Evolutionary conservation across 2,113 vertebrate genomes (phyloP), one percentile per base, ranked within the genome.

Genomic region (Lophius piscatorius): DNA sequence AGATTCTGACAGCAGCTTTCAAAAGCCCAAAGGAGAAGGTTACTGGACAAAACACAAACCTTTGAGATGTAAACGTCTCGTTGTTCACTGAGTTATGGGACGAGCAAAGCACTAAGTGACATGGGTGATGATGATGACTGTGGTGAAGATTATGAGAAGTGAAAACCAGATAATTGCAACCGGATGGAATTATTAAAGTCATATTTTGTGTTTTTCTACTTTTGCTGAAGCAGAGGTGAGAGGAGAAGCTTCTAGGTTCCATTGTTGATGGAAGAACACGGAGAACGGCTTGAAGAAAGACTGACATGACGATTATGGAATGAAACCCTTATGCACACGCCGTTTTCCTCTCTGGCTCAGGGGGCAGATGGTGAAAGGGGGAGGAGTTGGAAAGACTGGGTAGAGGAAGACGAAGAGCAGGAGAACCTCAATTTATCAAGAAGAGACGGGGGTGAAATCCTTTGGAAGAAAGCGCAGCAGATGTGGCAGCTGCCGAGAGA

Each of bases 151-250:
- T 56, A 20, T 46, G 48, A 64, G 65, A 44, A 39, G 34, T 31
- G 28, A 40, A 63, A n/a, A n/a, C n/a, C n/a, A n/a, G n/a, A n/a
- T n/a, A n/a, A n/a, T 36, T 51, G 42, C 57, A 26, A 14, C 22
- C 6, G 10, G 13, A 50, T 67, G 77, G 33, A 81, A 77, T 74
- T 59, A 81, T 77, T 74, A 77, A 77, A 56, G 46, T 38, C 21
- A 35, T 22, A 35, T 45, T 52, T 62, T n/a, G 18, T 68, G 26
- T 7, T 16, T 36, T 41, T 71, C 72, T 72, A 62, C 69, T 80
- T 80, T 52, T 68, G 68, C 38, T 38, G 29, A 34, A 47, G 64
- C n/a, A 21, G 18, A 56, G 64, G 63, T 73, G 67, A 72, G 57
- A 75, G 50, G 52, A 67, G 50, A 20, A n/a, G 41, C 0, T 0